Evolutionary conservation across 2,113 vertebrate species (phyloP).

Genomic region (Hemiscyllium ocellatum): DNA sequence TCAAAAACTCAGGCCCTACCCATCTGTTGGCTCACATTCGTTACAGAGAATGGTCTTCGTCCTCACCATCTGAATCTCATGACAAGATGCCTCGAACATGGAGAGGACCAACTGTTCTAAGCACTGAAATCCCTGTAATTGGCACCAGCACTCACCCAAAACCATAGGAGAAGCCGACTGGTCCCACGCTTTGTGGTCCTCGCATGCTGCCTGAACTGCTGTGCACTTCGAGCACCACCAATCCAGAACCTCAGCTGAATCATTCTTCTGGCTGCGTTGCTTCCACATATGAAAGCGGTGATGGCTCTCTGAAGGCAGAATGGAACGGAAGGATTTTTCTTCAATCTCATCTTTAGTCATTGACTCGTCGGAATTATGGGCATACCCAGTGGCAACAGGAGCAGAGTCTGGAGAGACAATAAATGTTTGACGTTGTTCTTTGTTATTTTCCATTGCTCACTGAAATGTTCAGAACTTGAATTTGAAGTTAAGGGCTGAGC

Average conservation of each 20-base stretch:
- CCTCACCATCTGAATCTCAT: too few species aligned
- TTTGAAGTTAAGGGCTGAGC: not conserved
- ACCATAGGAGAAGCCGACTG: too few species aligned
- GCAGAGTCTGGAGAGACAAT: slow-evolving; percentile 57
- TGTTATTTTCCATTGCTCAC: too few species aligned
- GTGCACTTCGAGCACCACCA: too few species aligned
- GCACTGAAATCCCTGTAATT: too few species aligned
- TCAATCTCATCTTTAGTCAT: slow-evolving; percentile 92
- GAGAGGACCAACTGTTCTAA: too few species aligned
- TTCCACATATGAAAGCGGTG: slow-evolving; percentile 79
- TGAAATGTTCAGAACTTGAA: not conserved
- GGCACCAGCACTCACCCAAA: too few species aligned
- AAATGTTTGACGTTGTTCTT: not conserved
- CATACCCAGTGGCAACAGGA: slow-evolving; percentile 80
- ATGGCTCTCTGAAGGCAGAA: slow-evolving; percentile 87
- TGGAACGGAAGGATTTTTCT: slow-evolving; percentile 84
- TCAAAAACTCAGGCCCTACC: too few species aligned
- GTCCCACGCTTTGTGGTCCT: too few species aligned
- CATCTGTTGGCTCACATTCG: too few species aligned
- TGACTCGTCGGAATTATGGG: slow-evolving; percentile 84
- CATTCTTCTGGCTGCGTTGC: slow-evolving; percentile 66
- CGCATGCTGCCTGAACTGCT: too few species aligned
- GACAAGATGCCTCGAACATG: too few species aligned
- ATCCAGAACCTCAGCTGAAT: slow-evolving; percentile 87
- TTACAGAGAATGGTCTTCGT: slow-evolving; percentile 42